These are phyloP conservation scores for Camarhynchus parvulus DNA, from an alignment of 2,113 vertebrate genomes.

Conservation along the genomic window DNA sequence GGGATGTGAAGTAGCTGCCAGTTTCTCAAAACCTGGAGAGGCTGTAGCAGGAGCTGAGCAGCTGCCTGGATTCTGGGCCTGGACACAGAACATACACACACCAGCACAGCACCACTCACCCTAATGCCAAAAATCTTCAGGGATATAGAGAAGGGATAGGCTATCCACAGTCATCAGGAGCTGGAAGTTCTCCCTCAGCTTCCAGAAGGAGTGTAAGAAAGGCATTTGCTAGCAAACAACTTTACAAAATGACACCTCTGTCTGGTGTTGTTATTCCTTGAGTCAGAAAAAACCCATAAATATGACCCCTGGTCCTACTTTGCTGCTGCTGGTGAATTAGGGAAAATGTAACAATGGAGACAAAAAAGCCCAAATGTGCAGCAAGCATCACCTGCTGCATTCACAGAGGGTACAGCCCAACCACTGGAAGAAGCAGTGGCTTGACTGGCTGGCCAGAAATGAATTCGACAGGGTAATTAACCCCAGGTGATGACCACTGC, in stretches of 20 bases:
- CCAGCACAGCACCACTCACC: rapidly evolving
- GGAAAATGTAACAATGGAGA: neutral
- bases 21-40: neutral
- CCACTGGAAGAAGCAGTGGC: neutral
- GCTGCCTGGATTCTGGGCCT: neutral
- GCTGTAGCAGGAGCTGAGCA: neutral
- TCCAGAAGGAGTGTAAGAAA: neutral
- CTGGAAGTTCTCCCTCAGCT: neutral
- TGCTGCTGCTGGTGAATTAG: neutral
- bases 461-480: rapidly evolving
- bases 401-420: neutral
- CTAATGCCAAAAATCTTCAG: neutral
- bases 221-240: neutral
- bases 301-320: neutral
- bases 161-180: neutral
- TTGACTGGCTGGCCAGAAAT: neutral
- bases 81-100: neutral
- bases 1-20: neutral
- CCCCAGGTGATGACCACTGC: neutral
- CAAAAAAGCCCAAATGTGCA: neutral
- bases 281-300: neutral
- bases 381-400: neutral
- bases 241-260: neutral
- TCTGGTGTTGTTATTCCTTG: neutral
- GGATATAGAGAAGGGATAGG: neutral